phyloP scores from a whole-genome alignment of 1,140 invertebrate species.

The Drosophila kurseongensis region DNA sequence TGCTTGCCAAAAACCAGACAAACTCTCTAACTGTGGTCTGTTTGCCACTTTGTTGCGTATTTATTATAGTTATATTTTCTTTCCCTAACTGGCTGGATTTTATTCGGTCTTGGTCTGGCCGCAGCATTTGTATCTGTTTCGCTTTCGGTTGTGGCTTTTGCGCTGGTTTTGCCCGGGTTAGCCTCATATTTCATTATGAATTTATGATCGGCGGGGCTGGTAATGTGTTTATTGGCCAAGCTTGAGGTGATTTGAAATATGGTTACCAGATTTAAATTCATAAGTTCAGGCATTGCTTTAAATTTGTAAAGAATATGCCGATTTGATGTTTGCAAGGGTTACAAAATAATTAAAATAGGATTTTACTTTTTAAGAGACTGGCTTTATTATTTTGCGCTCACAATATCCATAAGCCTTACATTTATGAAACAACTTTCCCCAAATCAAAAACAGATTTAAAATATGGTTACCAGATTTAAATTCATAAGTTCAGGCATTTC shows the following conservation, averaged over 20 bases:
- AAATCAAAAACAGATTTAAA: slow-evolving; percentile 39
- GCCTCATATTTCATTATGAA: slow-evolving; percentile 76
- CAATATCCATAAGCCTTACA: not conserved
- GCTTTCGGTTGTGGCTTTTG: slow-evolving; percentile 21
- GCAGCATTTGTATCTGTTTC: slow-evolving; percentile 43
- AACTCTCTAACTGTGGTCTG: slow-evolving; percentile 21
- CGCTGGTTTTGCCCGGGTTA: slow-evolving; percentile 31
- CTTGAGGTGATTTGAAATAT: slow-evolving; percentile 51
- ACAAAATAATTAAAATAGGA: too few relatives aligned
- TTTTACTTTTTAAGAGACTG: too few relatives aligned
- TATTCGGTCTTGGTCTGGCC: slow-evolving; percentile 16
- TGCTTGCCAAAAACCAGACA: slow-evolving; percentile 48
- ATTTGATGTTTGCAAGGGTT: too few relatives aligned
- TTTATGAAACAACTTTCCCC: not conserved
- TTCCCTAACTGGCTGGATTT: slow-evolving; percentile 29
- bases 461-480: slow-evolving; percentile 24
- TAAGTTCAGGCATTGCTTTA: not conserved
- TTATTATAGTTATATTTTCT: slow-evolving; percentile 57
- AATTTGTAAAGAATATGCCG: too few relatives aligned
- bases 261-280: slow-evolving; percentile 10
- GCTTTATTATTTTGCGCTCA: too few relatives aligned
- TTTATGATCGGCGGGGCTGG: slow-evolving; percentile 67
- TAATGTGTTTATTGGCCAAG: slow-evolving; percentile 78
- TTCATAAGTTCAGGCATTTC: not conserved
- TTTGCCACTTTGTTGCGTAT: slow-evolving; percentile 42